These are phyloP conservation scores for Parelbella ahira DNA, from an alignment of 2,888 invertebrate genomes.

Conservation along the genomic window DNA sequence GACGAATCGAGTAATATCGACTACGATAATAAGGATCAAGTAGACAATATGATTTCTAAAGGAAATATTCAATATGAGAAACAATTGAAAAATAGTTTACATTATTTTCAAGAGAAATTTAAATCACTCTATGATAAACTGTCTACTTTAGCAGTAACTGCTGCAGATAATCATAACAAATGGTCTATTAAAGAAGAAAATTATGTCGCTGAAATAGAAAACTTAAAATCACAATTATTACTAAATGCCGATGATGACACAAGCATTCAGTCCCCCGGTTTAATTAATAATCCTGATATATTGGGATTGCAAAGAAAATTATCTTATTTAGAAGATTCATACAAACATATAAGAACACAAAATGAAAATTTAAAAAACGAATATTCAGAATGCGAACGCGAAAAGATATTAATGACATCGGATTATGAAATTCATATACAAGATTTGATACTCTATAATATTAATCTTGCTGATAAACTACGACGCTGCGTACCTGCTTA, in stretches of 20 bases:
- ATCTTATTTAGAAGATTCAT: slow-evolving; percentile 62
- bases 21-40: slow-evolving; percentile 42
- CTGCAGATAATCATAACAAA: slow-evolving; percentile 61
- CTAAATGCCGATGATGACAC: slow-evolving; percentile 52
- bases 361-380: slow-evolving; percentile 78
- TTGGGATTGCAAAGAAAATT: slow-evolving; percentile 61
- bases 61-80: slow-evolving; percentile 50
- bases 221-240: slow-evolving; percentile 48
- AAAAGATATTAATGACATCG: slow-evolving; percentile 58
- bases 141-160: slow-evolving; percentile 59
- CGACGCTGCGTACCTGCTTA: slow-evolving; percentile 67
- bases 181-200: slow-evolving; percentile 69
- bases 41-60: slow-evolving; percentile 43
- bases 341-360: slow-evolving; percentile 64
- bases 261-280: slow-evolving; percentile 62
- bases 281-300: slow-evolving; percentile 43
- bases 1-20: slow-evolving; percentile 48
- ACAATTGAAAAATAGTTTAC: slow-evolving; percentile 54
- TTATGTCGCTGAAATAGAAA: slow-evolving; percentile 67
- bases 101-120: slow-evolving; percentile 69
- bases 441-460: slow-evolving; percentile 51
- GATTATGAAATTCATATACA: slow-evolving; percentile 69
- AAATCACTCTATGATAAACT: slow-evolving; percentile 66
- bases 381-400: slow-evolving; percentile 66
- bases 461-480: slow-evolving; percentile 69